These are phyloP conservation scores for Catostylus mosaicus DNA, from an alignment of 30 jellyfish, hydroid and myxozoan genomes.

Conservation along the genomic window DNA sequence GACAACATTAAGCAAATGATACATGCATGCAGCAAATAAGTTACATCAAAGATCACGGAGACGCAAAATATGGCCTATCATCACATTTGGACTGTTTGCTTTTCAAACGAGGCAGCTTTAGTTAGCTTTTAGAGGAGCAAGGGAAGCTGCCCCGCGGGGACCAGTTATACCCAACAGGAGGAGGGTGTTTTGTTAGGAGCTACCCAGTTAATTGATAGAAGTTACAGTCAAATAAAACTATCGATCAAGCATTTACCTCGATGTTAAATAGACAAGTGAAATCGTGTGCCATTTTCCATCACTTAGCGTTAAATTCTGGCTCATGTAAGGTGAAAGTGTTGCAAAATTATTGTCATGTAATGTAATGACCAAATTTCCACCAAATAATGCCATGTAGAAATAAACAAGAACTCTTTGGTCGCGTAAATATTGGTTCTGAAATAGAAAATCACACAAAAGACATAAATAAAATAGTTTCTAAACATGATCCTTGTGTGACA, in stretches of 20 bases:
- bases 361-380: constrained; percentile 80
- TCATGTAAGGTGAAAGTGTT: constrained; percentile 71
- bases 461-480: not conserved
- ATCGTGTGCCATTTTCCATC: constrained; percentile 97
- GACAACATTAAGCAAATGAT: no score
- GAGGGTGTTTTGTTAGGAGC: no score
- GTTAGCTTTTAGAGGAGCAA: no score
- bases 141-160: no score
- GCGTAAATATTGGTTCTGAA: constrained; percentile 54
- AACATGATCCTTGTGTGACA: not conserved
- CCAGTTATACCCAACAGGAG: no score
- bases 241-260: constrained; percentile 88
- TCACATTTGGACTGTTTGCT: no score
- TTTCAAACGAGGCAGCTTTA: no score
- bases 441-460: not conserved
- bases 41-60: no score
- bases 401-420: constrained; percentile 52
- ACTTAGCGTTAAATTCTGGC: constrained; percentile 76
- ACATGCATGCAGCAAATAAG: no score
- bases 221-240: no score
- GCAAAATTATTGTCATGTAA: constrained; percentile 68
- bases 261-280: constrained; percentile 51
- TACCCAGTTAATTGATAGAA: no score
- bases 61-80: no score
- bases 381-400: constrained; percentile 86